phyloP scores from a whole-genome alignment of 2,888 invertebrate species.

The Myopa testacea region DNA sequence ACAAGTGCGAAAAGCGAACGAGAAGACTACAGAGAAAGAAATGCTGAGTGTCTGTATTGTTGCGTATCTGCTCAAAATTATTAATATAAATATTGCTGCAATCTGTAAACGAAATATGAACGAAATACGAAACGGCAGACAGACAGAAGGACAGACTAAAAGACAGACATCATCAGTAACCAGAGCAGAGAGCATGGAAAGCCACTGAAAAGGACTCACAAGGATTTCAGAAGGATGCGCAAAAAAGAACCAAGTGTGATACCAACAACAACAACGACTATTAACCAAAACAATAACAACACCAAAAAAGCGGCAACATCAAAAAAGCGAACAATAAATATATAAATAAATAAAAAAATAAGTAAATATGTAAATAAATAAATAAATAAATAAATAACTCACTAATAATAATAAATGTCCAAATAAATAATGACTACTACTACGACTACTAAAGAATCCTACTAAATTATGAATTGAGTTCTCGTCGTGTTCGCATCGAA shows the following conservation, averaged over 20 bases:
- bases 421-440: no score
- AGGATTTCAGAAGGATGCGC: background rate
- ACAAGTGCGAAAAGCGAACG: no score
- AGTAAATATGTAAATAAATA: no score
- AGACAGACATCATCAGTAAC: background rate
- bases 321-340: no score
- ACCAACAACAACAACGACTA: background rate
- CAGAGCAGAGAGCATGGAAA: background rate
- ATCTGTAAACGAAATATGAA: slow-evolving; percentile 1
- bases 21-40: background rate
- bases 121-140: no score
- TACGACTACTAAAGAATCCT: no score
- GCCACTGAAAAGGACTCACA: background rate
- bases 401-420: no score
- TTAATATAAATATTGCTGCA: slow-evolving; percentile 24
- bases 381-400: no score
- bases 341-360: no score
- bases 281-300: no score
- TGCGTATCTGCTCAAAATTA: slow-evolving; percentile 7
- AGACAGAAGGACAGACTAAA: background rate
- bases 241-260: background rate
- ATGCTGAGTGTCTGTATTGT: background rate
- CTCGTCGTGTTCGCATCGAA: no score
- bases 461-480: no score
- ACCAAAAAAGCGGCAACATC: background rate